Evolutionary conservation across 2,888 invertebrate genomes (phyloP), one percentile per base, ranked within the genome.

Genomic region (Chloroclystis v-ata): DNA sequence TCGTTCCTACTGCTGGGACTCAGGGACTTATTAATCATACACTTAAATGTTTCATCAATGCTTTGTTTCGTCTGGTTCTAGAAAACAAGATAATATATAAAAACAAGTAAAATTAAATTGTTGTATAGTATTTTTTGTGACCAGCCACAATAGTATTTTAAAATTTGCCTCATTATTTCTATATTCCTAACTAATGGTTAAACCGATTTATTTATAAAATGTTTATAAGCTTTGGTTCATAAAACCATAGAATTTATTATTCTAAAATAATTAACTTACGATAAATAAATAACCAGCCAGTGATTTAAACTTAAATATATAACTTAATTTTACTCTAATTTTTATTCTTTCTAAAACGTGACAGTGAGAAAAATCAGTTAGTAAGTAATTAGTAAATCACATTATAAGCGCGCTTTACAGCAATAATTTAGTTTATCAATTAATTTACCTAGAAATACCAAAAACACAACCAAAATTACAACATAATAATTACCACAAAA

Each of bases 381-480:
- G 20, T 20, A 20, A 20, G 5, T n/a, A 16, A n/a, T 35, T 35
- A 33, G 16, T 35, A 35, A 29, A 67, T 67, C 66, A 70, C 68
- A 65, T 63, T 60, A 20, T 54, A 68, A 69, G 67, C 69, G 61
- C 61, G 59, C 20, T 11, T 16, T 28, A 39, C 28, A 28, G 39
- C 39, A 56, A 52, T 50, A 56, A 54, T 54, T 40, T 43, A 43
- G 33, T 49, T 47, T 47, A 45, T 41, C 43, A 28, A 35, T 56
- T 61, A 57, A 56, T 54, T 44, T 56, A 56, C 59, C 48, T 61
- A 57, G 14, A 60, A 64, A 56, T 47, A 59, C 54, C 55, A 61
- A 57, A 26, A 59, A 57, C 75, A 78, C 75, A 78, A 76, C 75
- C 73, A 43, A 78, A 75, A 66, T 61, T 70, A 69, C 57, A 59